Evolutionary conservation across 2,113 vertebrate genomes (phyloP), one percentile per base, ranked within the genome.

Genomic region (Beaufortia kweichowensis): DNA sequence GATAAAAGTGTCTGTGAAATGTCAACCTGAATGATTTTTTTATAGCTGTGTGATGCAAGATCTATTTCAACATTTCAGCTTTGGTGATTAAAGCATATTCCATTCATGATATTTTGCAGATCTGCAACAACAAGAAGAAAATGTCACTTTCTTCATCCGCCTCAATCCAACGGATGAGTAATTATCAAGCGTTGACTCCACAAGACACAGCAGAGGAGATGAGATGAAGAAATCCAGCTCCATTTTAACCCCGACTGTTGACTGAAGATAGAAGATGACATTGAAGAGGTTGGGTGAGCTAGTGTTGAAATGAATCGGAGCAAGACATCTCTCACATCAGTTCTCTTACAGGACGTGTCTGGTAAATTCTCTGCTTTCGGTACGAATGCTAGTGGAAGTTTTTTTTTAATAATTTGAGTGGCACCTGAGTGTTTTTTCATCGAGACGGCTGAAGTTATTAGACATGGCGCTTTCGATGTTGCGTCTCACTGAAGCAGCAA

Each of bases 401-500:
- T 87, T 86, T 87, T 53, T 83, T 87, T 88, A 85, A 90, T 91
- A 87, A 90, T 90, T 87, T 90, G 87, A 90, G 82, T 84, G 86
- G 86, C 86, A 84, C 86, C 80, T 85, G 77, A 76, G 83, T 90
- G 88, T 86, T 65, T 55, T 53, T 68, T 72, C 35, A 81, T 17
- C 70, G 81, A 77, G 80, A 85, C 75, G 80, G 72, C 78, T 29
- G 46, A 82, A 87, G 87, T 90, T 92, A 88, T 90, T 92, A 90
- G 88, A 91, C 87, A 85, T 53, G 84, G 88, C 86, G 87, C 88
- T 87, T 88, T 84, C 86, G 90, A 90, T 92, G 90, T 92, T 87
- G 86, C 81, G 86, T 93, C 89, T 91, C 91, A 91, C 87, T 91
- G 92, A 91, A 93, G 91, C 92, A 91, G 91, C 90, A 93, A 93